Conservation (phyloP, 2,797 vertebrate species). For the Cuculus canorus region DNA sequence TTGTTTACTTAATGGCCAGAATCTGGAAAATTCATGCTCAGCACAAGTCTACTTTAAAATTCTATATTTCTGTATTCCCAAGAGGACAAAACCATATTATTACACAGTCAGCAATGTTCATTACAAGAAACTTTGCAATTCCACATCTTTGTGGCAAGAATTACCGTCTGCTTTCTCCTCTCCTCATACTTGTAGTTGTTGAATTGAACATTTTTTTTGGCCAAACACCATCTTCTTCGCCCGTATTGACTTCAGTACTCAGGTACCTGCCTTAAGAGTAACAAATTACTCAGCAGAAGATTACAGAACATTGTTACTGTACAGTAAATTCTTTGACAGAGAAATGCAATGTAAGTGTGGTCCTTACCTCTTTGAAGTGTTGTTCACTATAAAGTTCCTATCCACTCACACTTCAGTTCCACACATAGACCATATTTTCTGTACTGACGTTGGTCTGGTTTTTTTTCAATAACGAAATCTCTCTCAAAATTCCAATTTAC, state of each 20-base stretch:
- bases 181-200: background rate
- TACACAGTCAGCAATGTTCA: background rate
- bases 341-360: background rate
- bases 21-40: background rate
- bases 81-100: background rate
- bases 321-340: background rate
- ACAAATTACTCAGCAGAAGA: background rate
- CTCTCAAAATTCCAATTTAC: background rate
- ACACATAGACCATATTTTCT: background rate
- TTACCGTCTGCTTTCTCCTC: background rate
- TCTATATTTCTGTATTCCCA: background rate
- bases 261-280: background rate
- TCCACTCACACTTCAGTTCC: fast-evolving
- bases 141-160: background rate
- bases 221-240: background rate
- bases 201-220: background rate
- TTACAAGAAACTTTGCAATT: background rate
- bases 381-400: background rate
- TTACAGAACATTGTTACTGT: background rate
- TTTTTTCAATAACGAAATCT: background rate
- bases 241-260: background rate
- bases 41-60: background rate
- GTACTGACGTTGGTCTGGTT: background rate
- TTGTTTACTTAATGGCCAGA: background rate
- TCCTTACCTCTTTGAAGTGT: background rate